These are phyloP conservation scores for Leucoraja ocellata DNA, from an alignment of 2,797 vertebrate genomes.

Conservation along the genomic window DNA sequence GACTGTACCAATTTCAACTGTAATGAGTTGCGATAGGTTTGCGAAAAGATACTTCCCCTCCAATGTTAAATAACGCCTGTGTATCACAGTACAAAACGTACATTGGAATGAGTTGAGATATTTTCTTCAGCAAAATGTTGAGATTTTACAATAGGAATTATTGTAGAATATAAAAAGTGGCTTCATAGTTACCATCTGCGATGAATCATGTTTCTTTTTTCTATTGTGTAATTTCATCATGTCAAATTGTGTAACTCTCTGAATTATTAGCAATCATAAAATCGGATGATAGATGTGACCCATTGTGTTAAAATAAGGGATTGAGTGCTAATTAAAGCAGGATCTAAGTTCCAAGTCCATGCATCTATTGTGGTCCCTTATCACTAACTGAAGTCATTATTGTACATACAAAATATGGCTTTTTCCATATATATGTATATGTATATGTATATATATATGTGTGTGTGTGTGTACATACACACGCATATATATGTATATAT, in stretches of 20 bases:
- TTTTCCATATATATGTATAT: not conserved
- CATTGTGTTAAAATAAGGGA: not conserved
- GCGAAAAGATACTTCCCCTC: not conserved
- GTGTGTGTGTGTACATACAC: too few relatives aligned
- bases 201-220: not conserved
- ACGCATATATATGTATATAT: not conserved
- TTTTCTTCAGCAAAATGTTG: not conserved
- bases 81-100: not conserved
- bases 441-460: not conserved
- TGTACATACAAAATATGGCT: not conserved
- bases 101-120: not conserved
- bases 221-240: not conserved
- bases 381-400: not conserved
- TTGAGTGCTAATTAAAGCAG: constrained; percentile 11
- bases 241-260: not conserved
- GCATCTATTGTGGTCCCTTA: constrained; percentile 6
- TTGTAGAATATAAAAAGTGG: not conserved
- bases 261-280: constrained; percentile 18
- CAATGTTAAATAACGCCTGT: not conserved
- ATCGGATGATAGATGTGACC: too few relatives aligned
- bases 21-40: not conserved
- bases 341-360: not conserved
- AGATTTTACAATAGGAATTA: not conserved
- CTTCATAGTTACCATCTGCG: not conserved
- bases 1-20: not conserved